Evolutionary conservation across 1,140 invertebrate genomes (phyloP).

Genomic region (Drosophila subobscura): DNA sequence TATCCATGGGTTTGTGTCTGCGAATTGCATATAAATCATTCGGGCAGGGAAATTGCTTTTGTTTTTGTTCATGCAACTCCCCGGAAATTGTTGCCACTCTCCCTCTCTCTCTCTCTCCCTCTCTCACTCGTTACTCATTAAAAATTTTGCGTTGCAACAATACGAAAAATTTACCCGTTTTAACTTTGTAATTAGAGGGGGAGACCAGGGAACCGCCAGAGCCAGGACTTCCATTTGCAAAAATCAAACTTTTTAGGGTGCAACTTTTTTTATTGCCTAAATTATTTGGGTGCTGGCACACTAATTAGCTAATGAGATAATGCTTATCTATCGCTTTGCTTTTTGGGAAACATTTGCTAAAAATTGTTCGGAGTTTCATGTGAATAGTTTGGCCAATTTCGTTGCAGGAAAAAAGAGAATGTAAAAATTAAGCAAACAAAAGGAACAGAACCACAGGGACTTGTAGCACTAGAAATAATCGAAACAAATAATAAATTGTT

Average conservation of each 20-base stretch:
- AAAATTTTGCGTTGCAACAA: slow-evolving; percentile 51
- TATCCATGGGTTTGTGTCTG: slow-evolving; percentile 48
- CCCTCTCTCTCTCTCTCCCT: neutral
- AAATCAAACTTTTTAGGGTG: slow-evolving; percentile 49
- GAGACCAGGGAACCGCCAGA: neutral
- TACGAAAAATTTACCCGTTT: slow-evolving; percentile 58
- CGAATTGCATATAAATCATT: slow-evolving; percentile 76
- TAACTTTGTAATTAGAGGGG: slow-evolving; percentile 74
- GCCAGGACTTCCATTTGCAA: slow-evolving; percentile 27
- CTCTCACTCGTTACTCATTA: slow-evolving; percentile 35
- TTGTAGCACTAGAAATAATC: no score
- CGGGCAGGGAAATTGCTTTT: slow-evolving; percentile 81
- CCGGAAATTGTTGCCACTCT: slow-evolving; percentile 65
- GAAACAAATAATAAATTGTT: no score
- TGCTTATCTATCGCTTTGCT: slow-evolving; percentile 68
- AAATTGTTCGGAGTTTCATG: slow-evolving; percentile 20
- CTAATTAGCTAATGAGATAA: slow-evolving; percentile 82
- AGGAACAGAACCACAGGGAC: no score
- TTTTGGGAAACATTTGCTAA: slow-evolving; percentile 36
- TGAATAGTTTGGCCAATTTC: slow-evolving; percentile 37
- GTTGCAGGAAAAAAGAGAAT: neutral
- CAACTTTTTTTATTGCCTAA: slow-evolving; percentile 76
- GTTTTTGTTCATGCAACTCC: slow-evolving; percentile 57
- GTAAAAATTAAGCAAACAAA: no score
- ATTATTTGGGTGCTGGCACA: slow-evolving; percentile 53